Percentiles rank a stretch among this genome's conserved stretches.
phyloP scores from a whole-genome alignment of 2,113 vertebrate genomes.

The Neogale vison region DNA sequence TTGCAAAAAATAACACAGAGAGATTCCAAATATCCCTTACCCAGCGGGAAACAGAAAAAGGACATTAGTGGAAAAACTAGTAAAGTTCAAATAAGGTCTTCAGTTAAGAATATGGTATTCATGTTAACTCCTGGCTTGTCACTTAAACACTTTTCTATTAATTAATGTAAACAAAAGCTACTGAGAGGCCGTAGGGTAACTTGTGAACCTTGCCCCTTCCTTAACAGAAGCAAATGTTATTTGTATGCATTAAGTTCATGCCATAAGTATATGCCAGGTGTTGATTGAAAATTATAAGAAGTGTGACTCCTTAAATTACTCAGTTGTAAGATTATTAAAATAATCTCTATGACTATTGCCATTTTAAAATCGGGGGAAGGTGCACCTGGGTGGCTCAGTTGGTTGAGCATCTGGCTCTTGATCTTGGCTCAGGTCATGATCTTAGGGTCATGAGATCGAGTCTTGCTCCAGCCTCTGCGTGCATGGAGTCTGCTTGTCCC shows the following conservation, averaged over 20 bases:
- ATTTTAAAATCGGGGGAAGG: not conserved
- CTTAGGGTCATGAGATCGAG: not conserved
- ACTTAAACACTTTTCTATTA: not conserved
- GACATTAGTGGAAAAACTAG: not conserved
- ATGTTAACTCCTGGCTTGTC: not conserved
- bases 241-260: not conserved
- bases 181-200: not conserved
- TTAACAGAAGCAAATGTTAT: constrained; percentile 16
- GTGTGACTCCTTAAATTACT: not conserved
- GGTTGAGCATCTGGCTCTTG: not conserved
- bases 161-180: not conserved
- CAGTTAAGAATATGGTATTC: not conserved
- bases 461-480: not conserved
- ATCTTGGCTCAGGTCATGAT: not conserved
- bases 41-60: constrained; percentile 13
- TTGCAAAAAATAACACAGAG: not conserved
- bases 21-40: constrained; percentile 2
- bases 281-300: not conserved
- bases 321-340: not conserved
- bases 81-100: not conserved
- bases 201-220: not conserved
- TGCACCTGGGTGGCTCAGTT: not conserved
- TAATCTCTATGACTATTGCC: not conserved
- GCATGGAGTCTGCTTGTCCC: not conserved
- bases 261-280: not conserved